Base-by-base conservation (phyloP, 1,140 invertebrate genomes). In the Kradibia gibbosae region DNA sequence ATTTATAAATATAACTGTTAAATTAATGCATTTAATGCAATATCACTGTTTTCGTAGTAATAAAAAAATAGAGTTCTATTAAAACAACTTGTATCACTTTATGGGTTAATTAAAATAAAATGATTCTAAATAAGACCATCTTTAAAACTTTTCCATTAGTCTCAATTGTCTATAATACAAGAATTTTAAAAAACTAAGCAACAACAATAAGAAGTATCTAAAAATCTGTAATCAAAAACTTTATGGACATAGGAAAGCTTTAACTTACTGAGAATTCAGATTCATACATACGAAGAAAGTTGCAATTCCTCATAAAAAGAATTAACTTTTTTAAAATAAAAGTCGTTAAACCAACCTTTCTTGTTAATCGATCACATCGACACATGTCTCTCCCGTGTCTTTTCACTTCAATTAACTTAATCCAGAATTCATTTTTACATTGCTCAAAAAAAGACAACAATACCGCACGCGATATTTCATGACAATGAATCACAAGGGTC, bases 371-470 rank as follows among this genome's bases (percentile, higher is more conserved):
- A 25, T 36, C 57, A 15, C 17, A 65, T 36, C 20, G 34, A n/a
- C 36, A n/a, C 4, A 17, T 36, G 4, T 65, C 13, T 53, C 10
- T 20, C 0, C 17, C 7, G n/a, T 45, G 11, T 25, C 70, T 17
- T 72, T 20, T 8, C 22, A 1, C 36, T 45, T 57, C 67, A 79
- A 79, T 79, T 79, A 72, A 50, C 22, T 57, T 45, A 79, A 79
- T 22, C 36, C 36, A 28, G 36, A 39, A 17, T 57, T 71, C 25
- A 4, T 65, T 67, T 48, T 60, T 65, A 42, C 75, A 15, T 25
- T 13, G 31, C 10, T 76, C 15, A 60, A n/a, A 28, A 34, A 55
- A n/a, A 39, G 28, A 42, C 11, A 77, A 48, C 60, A 65, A 77
- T 65, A 15, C 11, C 28, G 45, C 7, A 79, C 77, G 53, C 67